A percentile compares a stretch with the other conserved stretches of the same genome.
Conservation (phyloP, 2,113 vertebrate species). For the Tautogolabrus adspersus region DNA sequence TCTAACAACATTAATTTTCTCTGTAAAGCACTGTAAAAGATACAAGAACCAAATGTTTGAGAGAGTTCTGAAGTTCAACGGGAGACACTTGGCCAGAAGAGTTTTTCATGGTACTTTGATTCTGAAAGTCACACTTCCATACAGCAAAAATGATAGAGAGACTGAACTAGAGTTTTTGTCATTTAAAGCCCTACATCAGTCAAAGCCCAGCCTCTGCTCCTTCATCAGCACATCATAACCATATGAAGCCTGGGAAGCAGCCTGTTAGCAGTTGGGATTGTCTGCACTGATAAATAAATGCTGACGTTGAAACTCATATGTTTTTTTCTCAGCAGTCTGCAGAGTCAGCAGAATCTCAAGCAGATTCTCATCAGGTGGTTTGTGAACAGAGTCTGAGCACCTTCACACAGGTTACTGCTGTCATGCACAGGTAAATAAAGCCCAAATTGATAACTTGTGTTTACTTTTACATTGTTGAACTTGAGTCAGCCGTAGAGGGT, state of each 20-base stretch:
- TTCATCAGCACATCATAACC: slow-evolving; percentile 6
- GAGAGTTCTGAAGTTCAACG: too few relatives aligned
- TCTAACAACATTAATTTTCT: too few relatives aligned
- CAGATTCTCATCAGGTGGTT: slow-evolving; percentile 48
- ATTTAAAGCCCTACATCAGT: not conserved
- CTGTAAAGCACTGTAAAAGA: too few relatives aligned
- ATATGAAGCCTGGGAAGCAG: slow-evolving; percentile 31
- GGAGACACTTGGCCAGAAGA: too few relatives aligned
- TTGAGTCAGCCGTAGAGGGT: not conserved
- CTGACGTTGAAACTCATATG: slow-evolving; percentile 31
- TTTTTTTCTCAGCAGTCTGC: slow-evolving; percentile 7
- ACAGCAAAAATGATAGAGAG: too few relatives aligned
- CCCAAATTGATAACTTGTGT: not conserved
- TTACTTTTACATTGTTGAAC: not conserved
- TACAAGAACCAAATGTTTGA: too few relatives aligned
- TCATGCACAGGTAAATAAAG: not conserved
- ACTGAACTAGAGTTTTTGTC: too few relatives aligned
- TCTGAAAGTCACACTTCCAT: too few relatives aligned
- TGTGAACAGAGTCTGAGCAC: slow-evolving; percentile 40
- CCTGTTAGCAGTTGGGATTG: slow-evolving; percentile 41
- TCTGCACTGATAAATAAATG: slow-evolving; percentile 60
- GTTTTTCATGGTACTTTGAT: too few relatives aligned
- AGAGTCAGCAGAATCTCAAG: slow-evolving; percentile 44
- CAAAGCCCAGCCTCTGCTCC: not conserved
- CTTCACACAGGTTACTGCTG: slow-evolving; percentile 50